phyloP scores from a whole-genome alignment of 2,888 invertebrate species.

The Griposia aprilina region DNA sequence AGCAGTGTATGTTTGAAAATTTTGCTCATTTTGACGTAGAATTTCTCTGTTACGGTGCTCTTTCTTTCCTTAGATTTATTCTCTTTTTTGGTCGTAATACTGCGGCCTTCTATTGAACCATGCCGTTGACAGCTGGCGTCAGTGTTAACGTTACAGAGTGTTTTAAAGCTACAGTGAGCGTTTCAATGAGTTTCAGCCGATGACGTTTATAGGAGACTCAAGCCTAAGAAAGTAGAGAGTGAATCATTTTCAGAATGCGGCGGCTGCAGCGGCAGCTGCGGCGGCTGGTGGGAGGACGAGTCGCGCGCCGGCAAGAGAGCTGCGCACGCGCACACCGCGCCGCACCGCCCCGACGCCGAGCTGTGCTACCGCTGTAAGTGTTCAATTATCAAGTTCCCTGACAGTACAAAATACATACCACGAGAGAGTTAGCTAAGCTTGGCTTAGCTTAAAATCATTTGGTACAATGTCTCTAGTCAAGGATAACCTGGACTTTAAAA shows the following conservation, averaged over 20 bases:
- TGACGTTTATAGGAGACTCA: not conserved
- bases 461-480: too few relatives aligned
- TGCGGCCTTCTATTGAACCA: not conserved
- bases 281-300: slow-evolving; percentile 75
- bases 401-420: not conserved
- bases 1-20: not conserved
- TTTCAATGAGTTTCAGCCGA: not conserved
- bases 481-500: too few relatives aligned
- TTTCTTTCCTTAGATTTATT: not conserved
- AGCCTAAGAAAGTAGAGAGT: not conserved
- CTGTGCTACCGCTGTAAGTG: slow-evolving; percentile 80
- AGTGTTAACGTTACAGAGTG: not conserved
- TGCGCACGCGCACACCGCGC: slow-evolving; percentile 87
- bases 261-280: slow-evolving; percentile 49
- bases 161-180: not conserved
- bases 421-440: not conserved
- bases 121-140: not conserved
- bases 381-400: not conserved
- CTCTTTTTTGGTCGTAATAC: not conserved
- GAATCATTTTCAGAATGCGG: slow-evolving; percentile 32
- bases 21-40: not conserved
- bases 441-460: not conserved
- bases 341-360: slow-evolving; percentile 73
- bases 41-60: not conserved
- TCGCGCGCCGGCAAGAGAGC: slow-evolving; percentile 79